Conservation (phyloP, 2,113 vertebrate genomes). For the Stegostoma tigrinum region DNA sequence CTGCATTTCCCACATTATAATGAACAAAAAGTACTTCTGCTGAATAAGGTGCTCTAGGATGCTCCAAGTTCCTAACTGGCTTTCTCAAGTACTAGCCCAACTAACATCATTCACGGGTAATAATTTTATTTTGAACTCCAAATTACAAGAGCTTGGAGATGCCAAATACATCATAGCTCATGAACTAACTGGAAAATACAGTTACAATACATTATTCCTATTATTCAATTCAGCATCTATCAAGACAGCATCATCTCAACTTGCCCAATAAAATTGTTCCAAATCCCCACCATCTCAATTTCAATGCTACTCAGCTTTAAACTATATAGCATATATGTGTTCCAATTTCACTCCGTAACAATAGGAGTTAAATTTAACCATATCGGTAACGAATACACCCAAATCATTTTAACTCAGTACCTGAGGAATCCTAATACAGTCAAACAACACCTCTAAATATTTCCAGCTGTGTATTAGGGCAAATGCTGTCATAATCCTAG, state of each 20-base stretch:
- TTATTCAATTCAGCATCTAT: background rate
- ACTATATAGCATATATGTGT: background rate
- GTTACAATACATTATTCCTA: background rate
- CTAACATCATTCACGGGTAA: background rate
- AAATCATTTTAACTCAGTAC: background rate
- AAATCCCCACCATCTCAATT: background rate
- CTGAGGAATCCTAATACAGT: background rate
- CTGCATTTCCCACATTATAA: background rate
- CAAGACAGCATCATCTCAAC: background rate
- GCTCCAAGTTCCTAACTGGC: background rate
- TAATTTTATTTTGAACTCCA: background rate
- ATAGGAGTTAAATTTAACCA: background rate
- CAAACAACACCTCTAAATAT: background rate
- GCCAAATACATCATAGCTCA: background rate
- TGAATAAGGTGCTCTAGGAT: background rate
- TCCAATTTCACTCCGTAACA: background rate
- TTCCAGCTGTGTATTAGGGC: background rate
- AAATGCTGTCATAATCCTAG: background rate
- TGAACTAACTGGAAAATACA: background rate
- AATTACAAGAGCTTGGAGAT: background rate
- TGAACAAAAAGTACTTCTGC: background rate
- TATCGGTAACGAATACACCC: background rate
- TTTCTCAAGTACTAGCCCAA: background rate
- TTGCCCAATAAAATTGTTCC: background rate
- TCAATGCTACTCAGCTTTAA: constrained; percentile 7